Percentiles rank a stretch among this genome's conserved stretches.
These are phyloP conservation scores for Scortum barcoo DNA, from an alignment of 2,113 vertebrate genomes.

Conservation along the genomic window DNA sequence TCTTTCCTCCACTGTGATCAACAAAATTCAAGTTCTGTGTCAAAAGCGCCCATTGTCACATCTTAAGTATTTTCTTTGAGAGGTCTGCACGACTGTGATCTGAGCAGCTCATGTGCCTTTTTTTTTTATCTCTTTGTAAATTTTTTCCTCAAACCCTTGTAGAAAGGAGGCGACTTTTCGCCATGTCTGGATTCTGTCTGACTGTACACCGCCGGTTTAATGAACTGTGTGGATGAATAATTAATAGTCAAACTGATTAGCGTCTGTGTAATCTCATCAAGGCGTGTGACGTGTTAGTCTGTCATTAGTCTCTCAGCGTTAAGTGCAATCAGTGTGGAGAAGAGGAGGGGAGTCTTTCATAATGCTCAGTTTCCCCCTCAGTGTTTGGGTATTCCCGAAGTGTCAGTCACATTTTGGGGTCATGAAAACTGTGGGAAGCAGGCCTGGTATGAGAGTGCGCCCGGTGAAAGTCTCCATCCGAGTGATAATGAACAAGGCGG, in stretches of 20 bases:
- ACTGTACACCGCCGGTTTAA: background rate
- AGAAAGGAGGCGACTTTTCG: background rate
- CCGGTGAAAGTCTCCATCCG: slow-evolving; percentile 21
- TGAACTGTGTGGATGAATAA: slow-evolving; percentile 39
- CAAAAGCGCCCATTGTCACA: background rate
- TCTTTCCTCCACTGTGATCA: background rate
- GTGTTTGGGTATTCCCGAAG: background rate
- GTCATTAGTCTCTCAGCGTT: slow-evolving; percentile 32
- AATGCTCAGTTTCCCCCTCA: background rate
- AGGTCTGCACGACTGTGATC: background rate
- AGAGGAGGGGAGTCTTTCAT: background rate
- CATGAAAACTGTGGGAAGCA: slow-evolving; percentile 18
- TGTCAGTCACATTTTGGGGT: slow-evolving; percentile 4
- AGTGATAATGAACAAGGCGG: slow-evolving; percentile 69
- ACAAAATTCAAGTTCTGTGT: background rate
- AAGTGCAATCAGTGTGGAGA: slow-evolving; percentile 22
- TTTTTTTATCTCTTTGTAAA: background rate
- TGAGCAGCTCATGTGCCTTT: background rate
- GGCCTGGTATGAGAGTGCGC: slow-evolving; percentile 43
- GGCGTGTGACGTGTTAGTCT: slow-evolving; percentile 4
- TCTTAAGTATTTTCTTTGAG: background rate
- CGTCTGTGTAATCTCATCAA: slow-evolving; percentile 36
- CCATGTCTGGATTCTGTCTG: background rate
- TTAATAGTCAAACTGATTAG: slow-evolving; percentile 35
- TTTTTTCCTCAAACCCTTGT: background rate